phyloP scores from a whole-genome alignment of 1,140 invertebrate genomes.

The Caenorhabditis briggsae region DNA sequence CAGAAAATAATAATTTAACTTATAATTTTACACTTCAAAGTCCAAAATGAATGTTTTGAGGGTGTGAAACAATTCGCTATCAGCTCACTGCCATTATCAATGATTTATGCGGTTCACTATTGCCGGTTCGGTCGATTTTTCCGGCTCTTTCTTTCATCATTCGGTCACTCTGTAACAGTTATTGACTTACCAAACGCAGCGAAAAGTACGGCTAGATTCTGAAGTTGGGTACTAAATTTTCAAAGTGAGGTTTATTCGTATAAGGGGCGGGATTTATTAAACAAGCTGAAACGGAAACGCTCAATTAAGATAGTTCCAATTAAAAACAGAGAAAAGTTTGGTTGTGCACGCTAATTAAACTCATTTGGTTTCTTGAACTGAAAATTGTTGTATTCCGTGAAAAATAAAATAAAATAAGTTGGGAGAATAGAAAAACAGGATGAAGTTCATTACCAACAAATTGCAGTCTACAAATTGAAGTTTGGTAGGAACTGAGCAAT shows the following conservation, averaged over 20 bases:
- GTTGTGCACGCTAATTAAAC: neutral
- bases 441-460: too few relatives aligned
- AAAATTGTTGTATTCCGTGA: neutral
- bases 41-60: slow-evolving; percentile 33
- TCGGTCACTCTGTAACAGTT: neutral
- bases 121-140: neutral
- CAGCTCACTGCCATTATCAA: slow-evolving; percentile 28
- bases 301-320: slow-evolving; percentile 6
- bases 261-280: neutral
- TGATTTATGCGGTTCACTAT: slow-evolving; percentile 41
- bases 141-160: slow-evolving; percentile 2
- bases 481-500: too few relatives aligned
- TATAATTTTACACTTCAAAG: slow-evolving; percentile 14
- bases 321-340: neutral
- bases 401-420: neutral
- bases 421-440: too few relatives aligned
- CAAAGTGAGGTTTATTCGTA: neutral
- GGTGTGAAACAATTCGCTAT: slow-evolving; percentile 29
- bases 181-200: slow-evolving; percentile 11
- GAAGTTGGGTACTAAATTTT: neutral
- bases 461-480: too few relatives aligned
- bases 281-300: neutral
- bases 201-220: neutral
- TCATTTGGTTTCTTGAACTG: neutral
- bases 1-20: too few relatives aligned